Evolutionary conservation across 2,888 invertebrate genomes (phyloP).

Genomic region (Yponomeuta evonymella): DNA sequence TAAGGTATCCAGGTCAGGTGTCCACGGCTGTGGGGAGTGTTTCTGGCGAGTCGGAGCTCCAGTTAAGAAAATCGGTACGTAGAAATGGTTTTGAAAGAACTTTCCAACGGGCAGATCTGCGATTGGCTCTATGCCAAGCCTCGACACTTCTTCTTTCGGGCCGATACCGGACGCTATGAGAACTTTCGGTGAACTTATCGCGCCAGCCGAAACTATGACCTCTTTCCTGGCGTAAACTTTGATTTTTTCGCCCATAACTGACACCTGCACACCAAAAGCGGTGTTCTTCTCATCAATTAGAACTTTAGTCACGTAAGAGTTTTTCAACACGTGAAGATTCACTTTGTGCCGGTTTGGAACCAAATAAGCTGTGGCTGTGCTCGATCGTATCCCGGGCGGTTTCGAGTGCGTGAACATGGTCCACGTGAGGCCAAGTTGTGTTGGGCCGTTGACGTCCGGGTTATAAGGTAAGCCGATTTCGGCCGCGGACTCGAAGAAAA

Average conservation of each 20-base stretch:
- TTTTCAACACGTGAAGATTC: constrained; percentile 33
- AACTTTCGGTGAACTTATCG: constrained; percentile 9
- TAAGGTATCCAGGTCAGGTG: neutral
- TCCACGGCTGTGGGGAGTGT: neutral
- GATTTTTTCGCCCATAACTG: constrained; percentile 3
- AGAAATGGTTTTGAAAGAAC: constrained; percentile 8
- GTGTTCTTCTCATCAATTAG: constrained; percentile 26
- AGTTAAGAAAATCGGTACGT: neutral
- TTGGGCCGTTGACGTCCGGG: constrained; percentile 65
- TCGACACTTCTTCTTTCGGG: constrained; percentile 5
- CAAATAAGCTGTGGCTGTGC: constrained; percentile 32
- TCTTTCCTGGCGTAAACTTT: constrained; percentile 10
- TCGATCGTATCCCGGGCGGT: constrained; percentile 21
- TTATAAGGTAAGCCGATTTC: constrained; percentile 57
- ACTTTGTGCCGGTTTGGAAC: constrained; percentile 27
- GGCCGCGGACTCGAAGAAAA: constrained; percentile 59
- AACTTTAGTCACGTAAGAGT: constrained; percentile 32
- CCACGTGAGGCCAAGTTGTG: constrained; percentile 69
- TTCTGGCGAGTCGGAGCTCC: neutral
- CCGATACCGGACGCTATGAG: constrained; percentile 15
- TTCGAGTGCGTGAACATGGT: neutral
- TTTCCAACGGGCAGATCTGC: constrained; percentile 15
- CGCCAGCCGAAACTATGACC: constrained; percentile 14
- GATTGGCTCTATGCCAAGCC: neutral
- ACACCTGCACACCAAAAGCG: constrained; percentile 15